phyloP scores from a whole-genome alignment of 35 echinoderm and acorn worm species.

The Ptychodera flava region DNA sequence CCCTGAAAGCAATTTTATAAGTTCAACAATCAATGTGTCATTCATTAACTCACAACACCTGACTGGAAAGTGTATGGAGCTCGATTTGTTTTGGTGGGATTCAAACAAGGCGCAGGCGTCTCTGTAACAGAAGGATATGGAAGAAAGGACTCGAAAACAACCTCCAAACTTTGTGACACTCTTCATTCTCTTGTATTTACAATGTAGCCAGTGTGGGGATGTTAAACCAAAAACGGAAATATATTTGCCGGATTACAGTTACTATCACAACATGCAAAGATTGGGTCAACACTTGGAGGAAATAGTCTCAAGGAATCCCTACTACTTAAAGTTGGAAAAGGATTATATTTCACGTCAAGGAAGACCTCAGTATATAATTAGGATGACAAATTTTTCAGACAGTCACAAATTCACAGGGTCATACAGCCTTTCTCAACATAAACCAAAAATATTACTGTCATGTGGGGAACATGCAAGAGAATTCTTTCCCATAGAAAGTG shows the following conservation, averaged over 20 bases:
- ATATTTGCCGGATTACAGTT: slow-evolving; percentile 80
- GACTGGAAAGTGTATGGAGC: too few species aligned
- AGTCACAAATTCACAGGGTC: slow-evolving; percentile 24
- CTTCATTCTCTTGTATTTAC: background rate
- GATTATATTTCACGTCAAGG: slow-evolving; percentile 53
- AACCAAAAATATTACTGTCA: slow-evolving; percentile 79
- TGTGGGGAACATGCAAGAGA: slow-evolving; percentile 94
- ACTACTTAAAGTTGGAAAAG: slow-evolving; percentile 49
- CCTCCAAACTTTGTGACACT: background rate
- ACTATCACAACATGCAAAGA: slow-evolving; percentile 73
- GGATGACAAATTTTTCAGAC: slow-evolving; percentile 81
- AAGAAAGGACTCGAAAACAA: background rate
- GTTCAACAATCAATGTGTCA: too few species aligned
- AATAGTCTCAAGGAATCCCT: slow-evolving; percentile 41
- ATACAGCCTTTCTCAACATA: slow-evolving; percentile 28
- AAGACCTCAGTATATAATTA: slow-evolving; percentile 62
- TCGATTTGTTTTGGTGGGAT: too few species aligned
- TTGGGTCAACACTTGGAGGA: slow-evolving; percentile 52
- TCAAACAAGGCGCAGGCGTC: too few species aligned
- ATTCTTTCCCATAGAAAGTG: slow-evolving; percentile 90
- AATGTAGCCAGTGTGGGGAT: slow-evolving; percentile 19
- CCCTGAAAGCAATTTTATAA: too few species aligned
- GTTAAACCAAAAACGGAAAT: slow-evolving; percentile 66
- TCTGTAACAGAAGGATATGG: background rate
- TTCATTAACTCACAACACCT: too few species aligned